phyloP scores from a whole-genome alignment of 2,113 vertebrate genomes.

The Butorides virescens region DNA sequence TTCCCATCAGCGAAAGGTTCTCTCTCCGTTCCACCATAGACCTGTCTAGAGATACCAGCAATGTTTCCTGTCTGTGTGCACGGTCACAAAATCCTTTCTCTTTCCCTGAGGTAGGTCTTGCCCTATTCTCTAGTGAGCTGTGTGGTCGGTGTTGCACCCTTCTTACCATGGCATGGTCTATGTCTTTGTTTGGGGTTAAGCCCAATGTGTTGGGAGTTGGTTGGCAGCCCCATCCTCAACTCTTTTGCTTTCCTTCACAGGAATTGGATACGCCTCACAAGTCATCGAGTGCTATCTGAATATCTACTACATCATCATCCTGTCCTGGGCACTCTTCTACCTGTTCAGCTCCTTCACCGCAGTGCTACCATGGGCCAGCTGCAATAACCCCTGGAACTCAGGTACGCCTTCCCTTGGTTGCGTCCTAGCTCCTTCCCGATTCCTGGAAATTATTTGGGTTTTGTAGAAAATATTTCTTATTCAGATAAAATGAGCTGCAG shows the following conservation, averaged over 20 bases:
- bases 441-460: background rate
- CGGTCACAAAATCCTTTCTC: background rate
- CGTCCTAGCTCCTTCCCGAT: background rate
- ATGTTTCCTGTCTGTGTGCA: background rate
- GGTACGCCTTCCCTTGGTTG: constrained; percentile 56
- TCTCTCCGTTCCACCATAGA: background rate
- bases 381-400: constrained; percentile 89
- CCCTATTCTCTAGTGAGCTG: background rate
- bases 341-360: constrained; percentile 84
- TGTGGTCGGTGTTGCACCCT: background rate
- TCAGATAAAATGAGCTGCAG: background rate
- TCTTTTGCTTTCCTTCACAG: constrained; percentile 55
- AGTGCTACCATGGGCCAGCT: constrained; percentile 88
- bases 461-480: background rate
- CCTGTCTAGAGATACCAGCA: background rate
- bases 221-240: background rate
- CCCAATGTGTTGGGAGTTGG: rapidly evolving
- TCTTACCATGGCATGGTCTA: background rate
- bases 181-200: background rate
- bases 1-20: rapidly evolving
- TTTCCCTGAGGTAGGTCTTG: background rate
- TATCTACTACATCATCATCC: constrained; percentile 89
- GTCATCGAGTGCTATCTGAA: constrained; percentile 86
- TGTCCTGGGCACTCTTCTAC: constrained; percentile 92
- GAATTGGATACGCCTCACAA: constrained; percentile 87